Evolutionary conservation across 2,113 vertebrate species (phyloP).

Genomic region (Entelurus aequoreus): DNA sequence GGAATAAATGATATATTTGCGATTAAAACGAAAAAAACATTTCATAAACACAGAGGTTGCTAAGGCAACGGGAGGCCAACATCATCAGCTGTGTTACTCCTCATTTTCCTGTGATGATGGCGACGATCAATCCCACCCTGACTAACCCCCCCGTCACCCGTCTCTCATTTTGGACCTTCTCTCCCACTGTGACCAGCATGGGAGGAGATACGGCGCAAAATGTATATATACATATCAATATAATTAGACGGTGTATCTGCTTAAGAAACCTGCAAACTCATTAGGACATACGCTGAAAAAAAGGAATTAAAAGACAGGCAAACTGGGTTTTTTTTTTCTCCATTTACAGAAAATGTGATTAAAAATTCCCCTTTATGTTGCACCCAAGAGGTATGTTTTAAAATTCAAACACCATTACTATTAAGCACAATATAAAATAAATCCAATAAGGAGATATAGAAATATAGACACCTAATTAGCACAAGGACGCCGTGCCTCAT

Average conservation of each 20-base stretch:
- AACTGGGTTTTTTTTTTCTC: slow-evolving; percentile 53
- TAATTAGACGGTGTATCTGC: slow-evolving; percentile 77
- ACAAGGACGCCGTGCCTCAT: slow-evolving; percentile 55
- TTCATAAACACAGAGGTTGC: slow-evolving; percentile 69
- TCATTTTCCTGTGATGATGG: slow-evolving; percentile 40
- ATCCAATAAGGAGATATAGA: slow-evolving; percentile 72
- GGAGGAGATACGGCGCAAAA: slow-evolving; percentile 56
- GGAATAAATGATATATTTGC: slow-evolving; percentile 76
- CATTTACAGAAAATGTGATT: slow-evolving; percentile 71
- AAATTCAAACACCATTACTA: slow-evolving; percentile 78
- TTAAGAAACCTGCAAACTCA: slow-evolving; percentile 73
- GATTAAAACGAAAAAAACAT: slow-evolving; percentile 55
- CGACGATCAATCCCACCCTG: slow-evolving; percentile 17
- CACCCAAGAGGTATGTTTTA: slow-evolving; percentile 77
- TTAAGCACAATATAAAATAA: slow-evolving; percentile 74
- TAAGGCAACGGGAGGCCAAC: slow-evolving; percentile 78
- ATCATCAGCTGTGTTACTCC: slow-evolving; percentile 59
- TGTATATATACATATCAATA: slow-evolving; percentile 68
- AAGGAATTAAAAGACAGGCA: slow-evolving; percentile 38
- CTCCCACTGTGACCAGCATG: slow-evolving; percentile 75
- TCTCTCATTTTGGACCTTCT: slow-evolving; percentile 56
- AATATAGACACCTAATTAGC: slow-evolving; percentile 76
- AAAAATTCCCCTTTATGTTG: slow-evolving; percentile 78
- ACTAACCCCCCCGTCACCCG: slow-evolving; percentile 16
- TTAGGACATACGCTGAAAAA: slow-evolving; percentile 63